phyloP scores from a whole-genome alignment of 2,797 vertebrate genomes.

The Hydrophis major region DNA sequence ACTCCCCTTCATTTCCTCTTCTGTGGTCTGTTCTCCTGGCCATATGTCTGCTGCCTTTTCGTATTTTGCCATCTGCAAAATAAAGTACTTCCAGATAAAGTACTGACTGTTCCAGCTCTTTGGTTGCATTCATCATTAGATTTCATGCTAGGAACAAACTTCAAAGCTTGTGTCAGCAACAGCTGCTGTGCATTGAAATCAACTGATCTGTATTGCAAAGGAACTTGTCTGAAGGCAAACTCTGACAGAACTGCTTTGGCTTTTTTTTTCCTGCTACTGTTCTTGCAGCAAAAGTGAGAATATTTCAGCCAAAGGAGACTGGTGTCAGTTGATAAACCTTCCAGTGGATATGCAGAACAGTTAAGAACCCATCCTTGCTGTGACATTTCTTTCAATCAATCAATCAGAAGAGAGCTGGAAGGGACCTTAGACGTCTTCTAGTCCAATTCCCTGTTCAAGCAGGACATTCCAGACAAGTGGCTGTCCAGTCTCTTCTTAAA shows the following conservation, averaged over 20 bases:
- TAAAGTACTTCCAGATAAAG: not conserved
- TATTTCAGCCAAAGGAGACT: not conserved
- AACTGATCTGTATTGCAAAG: slow-evolving; percentile 41
- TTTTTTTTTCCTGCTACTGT: not conserved
- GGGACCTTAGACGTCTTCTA: too few relatives aligned
- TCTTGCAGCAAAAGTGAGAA: too few relatives aligned
- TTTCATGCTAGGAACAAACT: slow-evolving; percentile 43
- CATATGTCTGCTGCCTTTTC: slow-evolving; percentile 8
- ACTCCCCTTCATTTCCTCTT: not conserved
- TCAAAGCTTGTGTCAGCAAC: slow-evolving; percentile 36
- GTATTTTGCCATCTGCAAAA: slow-evolving; percentile 29
- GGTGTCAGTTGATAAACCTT: not conserved
- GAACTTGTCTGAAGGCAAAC: slow-evolving; percentile 8
- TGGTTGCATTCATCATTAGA: slow-evolving; percentile 47
- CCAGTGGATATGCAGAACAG: too few relatives aligned
- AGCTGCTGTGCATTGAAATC: slow-evolving; percentile 45
- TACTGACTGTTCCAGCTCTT: slow-evolving; percentile 32
- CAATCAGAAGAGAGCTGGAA: too few relatives aligned
- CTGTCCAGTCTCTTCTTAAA: too few relatives aligned
- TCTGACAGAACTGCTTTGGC: not conserved
- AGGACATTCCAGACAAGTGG: too few relatives aligned
- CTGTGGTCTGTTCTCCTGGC: not conserved
- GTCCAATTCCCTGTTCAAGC: too few relatives aligned
- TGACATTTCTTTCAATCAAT: too few relatives aligned
- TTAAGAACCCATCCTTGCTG: not conserved